A percentile compares a stretch with the other conserved stretches of the same genome.
phyloP scores from a whole-genome alignment of 2,888 invertebrate genomes.

The Epinotia demarniana region DNA sequence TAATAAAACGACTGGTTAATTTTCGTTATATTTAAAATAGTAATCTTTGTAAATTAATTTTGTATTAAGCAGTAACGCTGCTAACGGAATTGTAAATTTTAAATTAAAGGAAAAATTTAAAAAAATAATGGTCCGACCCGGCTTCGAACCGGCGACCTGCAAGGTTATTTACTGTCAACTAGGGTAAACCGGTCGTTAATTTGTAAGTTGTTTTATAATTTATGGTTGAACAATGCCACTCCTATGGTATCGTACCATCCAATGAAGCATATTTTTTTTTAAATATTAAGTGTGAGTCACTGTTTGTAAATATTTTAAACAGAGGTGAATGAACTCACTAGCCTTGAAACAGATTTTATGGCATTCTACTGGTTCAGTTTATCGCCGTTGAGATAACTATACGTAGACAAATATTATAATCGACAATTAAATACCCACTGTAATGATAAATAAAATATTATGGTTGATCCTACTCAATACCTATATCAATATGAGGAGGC shows the following conservation, averaged over 20 bases:
- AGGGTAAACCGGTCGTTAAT: too few relatives aligned
- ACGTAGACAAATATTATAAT: slow-evolving; percentile 1
- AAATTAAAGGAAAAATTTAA: too few relatives aligned
- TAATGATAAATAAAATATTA: not conserved
- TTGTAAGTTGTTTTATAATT: too few relatives aligned
- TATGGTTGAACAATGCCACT: not conserved
- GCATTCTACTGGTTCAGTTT: slow-evolving; percentile 2
- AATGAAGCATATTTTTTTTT: not conserved
- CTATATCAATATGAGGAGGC: not conserved
- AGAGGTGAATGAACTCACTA: slow-evolving; percentile 28
- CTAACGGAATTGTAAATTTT: too few relatives aligned
- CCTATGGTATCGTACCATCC: not conserved
- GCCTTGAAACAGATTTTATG: slow-evolving; percentile 32
- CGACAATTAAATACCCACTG: slow-evolving; percentile 17
- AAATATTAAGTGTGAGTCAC: slow-evolving; percentile 4
- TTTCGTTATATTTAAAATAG: too few relatives aligned
- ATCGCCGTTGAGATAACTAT: slow-evolving; percentile 18
- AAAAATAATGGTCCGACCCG: too few relatives aligned
- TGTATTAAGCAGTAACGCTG: too few relatives aligned
- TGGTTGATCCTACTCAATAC: not conserved
- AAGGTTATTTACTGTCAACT: too few relatives aligned
- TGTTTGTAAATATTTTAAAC: slow-evolving; percentile 17
- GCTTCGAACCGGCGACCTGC: too few relatives aligned
- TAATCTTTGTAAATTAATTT: too few relatives aligned
- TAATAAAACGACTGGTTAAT: too few relatives aligned